phyloP scores from a whole-genome alignment of 1,140 invertebrate genomes.

The Drosophila tani region DNA sequence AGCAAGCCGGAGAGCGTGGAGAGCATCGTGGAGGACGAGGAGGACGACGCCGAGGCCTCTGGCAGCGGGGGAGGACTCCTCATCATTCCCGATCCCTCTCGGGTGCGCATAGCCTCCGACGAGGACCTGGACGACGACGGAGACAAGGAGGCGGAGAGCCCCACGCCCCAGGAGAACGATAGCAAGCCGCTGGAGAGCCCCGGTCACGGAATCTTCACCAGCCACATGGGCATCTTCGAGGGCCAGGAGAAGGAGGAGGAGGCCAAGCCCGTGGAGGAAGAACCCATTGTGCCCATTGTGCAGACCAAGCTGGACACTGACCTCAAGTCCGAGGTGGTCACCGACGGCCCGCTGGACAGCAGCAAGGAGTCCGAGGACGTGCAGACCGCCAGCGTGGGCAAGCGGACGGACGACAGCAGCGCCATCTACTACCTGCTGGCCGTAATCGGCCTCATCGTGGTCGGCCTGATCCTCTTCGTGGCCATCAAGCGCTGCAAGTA shows the following conservation, averaged over 20 bases:
- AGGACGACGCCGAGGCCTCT: conserved; percentile 63
- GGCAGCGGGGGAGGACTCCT: conserved; percentile 69
- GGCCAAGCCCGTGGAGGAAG: conserved; percentile 57
- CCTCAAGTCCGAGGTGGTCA: conserved; percentile 37
- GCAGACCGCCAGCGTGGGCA: conserved; percentile 60
- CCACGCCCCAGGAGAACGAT: conserved; percentile 51
- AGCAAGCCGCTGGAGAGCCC: conserved; percentile 61
- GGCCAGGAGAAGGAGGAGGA: conserved; percentile 2
- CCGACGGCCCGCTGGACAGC: conserved; percentile 43
- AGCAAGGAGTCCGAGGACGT: conserved; percentile 61
- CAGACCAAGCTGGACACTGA: conserved; percentile 51
- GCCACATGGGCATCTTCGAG: conserved; percentile 55
- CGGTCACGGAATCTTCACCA: conserved; percentile 38
- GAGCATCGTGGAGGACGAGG: conserved; percentile 36
- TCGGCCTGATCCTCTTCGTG: conserved; percentile 86
- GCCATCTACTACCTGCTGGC: conserved; percentile 87
- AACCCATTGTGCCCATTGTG: conserved; percentile 79
- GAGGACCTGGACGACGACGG: conserved; percentile 59
- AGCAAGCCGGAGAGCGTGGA: conserved; percentile 16
- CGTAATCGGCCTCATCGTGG: conserved; percentile 86
- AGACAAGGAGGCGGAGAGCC: conserved; percentile 7
- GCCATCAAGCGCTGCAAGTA: conserved; percentile 87
- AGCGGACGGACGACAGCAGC: conserved; percentile 75
- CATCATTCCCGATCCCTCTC: conserved; percentile 15
- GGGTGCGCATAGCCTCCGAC: neutral